Evolutionary conservation across 1,140 invertebrate genomes (phyloP).

Genomic region (Drosophila teissieri): DNA sequence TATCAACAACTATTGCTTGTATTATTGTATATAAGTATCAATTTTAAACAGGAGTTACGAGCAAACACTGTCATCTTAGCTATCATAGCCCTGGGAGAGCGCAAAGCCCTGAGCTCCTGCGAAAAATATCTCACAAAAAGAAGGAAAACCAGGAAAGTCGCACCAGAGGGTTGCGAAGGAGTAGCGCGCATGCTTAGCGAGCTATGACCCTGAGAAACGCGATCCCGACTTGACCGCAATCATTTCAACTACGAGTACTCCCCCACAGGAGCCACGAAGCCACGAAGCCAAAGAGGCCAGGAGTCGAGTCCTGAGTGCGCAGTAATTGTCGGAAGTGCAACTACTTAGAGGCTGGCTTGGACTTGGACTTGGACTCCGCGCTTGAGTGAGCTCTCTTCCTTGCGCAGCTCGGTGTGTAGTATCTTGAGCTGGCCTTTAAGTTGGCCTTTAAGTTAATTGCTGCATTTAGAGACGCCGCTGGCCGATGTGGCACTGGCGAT

Average conservation of each 20-base stretch:
- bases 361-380: slow-evolving; percentile 21
- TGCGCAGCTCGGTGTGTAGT: not conserved
- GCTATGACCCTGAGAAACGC: slow-evolving; percentile 76
- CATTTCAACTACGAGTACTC: slow-evolving; percentile 56
- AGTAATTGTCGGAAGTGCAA: slow-evolving; percentile 77
- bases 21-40: too few species aligned
- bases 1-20: too few species aligned
- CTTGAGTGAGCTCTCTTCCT: slow-evolving; percentile 44
- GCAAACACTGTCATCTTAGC: too few species aligned
- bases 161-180: not conserved
- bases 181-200: slow-evolving; percentile 41
- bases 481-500: slow-evolving; percentile 37
- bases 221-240: slow-evolving; percentile 61
- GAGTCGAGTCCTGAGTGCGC: not conserved
- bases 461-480: slow-evolving; percentile 58
- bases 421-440: slow-evolving; percentile 40
- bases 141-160: not conserved
- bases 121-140: not conserved
- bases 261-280: slow-evolving; percentile 27
- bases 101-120: too few species aligned
- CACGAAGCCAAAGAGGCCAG: not conserved
- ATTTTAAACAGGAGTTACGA: too few species aligned
- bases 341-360: slow-evolving; percentile 59
- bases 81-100: too few species aligned
- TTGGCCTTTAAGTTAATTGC: slow-evolving; percentile 69